Base-by-base conservation (phyloP, 2,113 vertebrate species). In the Nicator chloris region DNA sequence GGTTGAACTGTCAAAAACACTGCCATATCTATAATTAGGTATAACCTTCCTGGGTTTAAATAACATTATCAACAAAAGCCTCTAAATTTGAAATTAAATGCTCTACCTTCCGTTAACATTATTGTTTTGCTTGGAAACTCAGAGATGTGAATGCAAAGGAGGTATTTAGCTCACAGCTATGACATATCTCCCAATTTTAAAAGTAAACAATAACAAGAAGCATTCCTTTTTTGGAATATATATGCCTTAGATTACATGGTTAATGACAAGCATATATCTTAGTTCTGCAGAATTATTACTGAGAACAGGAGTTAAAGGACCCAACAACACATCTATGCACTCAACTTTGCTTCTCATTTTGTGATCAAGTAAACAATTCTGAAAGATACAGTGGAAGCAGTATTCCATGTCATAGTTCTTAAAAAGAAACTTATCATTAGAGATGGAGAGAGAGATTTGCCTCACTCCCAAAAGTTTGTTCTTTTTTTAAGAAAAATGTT, bases 1-100 rank as follows among this genome's bases (percentile, higher is more conserved):
- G 79, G 35, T 49, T 86, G 59, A 97, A 80, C 81, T 93, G 79
- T 86, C 96, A 96, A 96, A 95, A 97, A 56, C 73, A 83, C 70
- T 85, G 79, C 27, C 59, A 37, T 93, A 87, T 96, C 86, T 96
- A 77, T 92, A 97, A 97, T 96, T 95, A 97, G 95, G 69, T 94
- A 93, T 87, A 96, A 94, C 70, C 93, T 61, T 93, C 23, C 51
- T 86, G 21, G 24, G 69, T 96, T 97, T 97, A 95, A 86, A 89
- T 47, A 88, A 44, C 56, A 89, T 94, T 93, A 72, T 78, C 61
- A 97, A 88, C 26, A 90, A 95, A 97, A 96, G 45, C 40, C 80
- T 69, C 71, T 56, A 65, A 71, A 90, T 86, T 83, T 86, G n/a
- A 90, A 96, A 95, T 82, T 69, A 96, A 93, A 83, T 69, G 39